Base-by-base conservation (phyloP, 2,113 vertebrate species). In the Hypomesus transpacificus region DNA sequence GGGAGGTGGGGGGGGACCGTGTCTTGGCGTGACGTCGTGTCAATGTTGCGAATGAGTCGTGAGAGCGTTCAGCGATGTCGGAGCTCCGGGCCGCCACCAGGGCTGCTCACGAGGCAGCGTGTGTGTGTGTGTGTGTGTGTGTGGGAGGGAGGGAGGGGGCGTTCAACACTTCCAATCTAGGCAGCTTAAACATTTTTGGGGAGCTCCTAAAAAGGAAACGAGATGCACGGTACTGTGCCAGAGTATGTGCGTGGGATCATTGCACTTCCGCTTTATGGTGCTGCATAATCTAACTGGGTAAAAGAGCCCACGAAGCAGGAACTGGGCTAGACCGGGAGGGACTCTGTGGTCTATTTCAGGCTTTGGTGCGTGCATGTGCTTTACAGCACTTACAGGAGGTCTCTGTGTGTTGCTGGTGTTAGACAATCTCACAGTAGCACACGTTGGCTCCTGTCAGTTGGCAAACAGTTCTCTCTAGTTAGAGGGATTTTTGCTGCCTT, bases 381-480 rank as follows among this genome's bases (percentile, higher is more conserved):
- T 16, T 56, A 9, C n/a, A 56, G 4, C 54, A 5, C 17, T 17
- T 20, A 20, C 16, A 18, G 54, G 54, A 56, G 54, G n/a, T 54
- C 18, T 56, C 39, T 64, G 62, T 39, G 61, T 17, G 13, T 13
- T 62, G 64, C 7, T 20, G 18, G n/a, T 20, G 13, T 54, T 53
- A 24, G 17, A 68, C 7, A 31, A 66, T 54, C 26, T 56, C 39
- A 61, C 59, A 0, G 0, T 67, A 11, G 22, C 68, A 81, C 52
- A 7, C 0, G 21, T 20, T 65, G 54, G 50, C 71, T 59, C 1
- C 20, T 56, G 14, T 56, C n/a, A 17, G 51, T 24, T 74, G 64
- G 63, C 75, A 61, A 53, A 64, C 56, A 52, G 20, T 1, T 52
- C 39, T 39, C 14, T 64, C 21, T 39, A 34, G 34, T 64, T 39